These are phyloP conservation scores for Vanacampus margaritifer DNA, from an alignment of 2,113 vertebrate genomes.

Conservation along the genomic window DNA sequence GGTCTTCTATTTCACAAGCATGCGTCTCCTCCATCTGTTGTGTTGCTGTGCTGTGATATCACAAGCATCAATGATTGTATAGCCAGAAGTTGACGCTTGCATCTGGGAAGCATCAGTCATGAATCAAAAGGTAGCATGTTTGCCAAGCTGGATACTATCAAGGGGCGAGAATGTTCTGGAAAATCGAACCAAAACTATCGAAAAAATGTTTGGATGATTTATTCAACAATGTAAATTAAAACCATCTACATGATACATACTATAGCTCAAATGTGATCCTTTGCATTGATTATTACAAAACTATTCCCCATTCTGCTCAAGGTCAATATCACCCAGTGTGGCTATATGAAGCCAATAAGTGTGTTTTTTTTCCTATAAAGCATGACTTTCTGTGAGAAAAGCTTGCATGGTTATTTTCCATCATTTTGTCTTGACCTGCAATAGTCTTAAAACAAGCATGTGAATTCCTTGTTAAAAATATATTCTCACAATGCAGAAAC, in stretches of 20 bases:
- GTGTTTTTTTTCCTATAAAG: neutral
- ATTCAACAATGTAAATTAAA: neutral
- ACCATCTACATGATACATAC: neutral
- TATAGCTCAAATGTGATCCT: neutral
- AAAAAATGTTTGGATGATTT: neutral
- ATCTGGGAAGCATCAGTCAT: constrained; percentile 26
- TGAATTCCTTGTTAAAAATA: constrained; percentile 4
- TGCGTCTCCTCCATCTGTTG: constrained; percentile 2
- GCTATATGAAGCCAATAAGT: neutral
- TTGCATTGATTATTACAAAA: neutral
- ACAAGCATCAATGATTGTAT: constrained; percentile 4
- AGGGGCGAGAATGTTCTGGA: neutral
- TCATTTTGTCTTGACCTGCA: neutral
- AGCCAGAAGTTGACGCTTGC: neutral
- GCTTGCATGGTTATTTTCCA: neutral
- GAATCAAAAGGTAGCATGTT: neutral
- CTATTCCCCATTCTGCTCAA: neutral
- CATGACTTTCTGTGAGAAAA: neutral
- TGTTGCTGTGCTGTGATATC: constrained; percentile 7
- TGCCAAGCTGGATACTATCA: constrained; percentile 4
- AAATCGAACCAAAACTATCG: neutral
- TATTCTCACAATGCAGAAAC: constrained; percentile 2
- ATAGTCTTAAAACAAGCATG: constrained; percentile 6
- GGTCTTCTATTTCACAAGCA: constrained; percentile 8
- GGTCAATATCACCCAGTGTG: neutral